These are phyloP conservation scores for Papilio polyxenes DNA, from an alignment of 1,140 invertebrate species.

Conservation along the genomic window DNA sequence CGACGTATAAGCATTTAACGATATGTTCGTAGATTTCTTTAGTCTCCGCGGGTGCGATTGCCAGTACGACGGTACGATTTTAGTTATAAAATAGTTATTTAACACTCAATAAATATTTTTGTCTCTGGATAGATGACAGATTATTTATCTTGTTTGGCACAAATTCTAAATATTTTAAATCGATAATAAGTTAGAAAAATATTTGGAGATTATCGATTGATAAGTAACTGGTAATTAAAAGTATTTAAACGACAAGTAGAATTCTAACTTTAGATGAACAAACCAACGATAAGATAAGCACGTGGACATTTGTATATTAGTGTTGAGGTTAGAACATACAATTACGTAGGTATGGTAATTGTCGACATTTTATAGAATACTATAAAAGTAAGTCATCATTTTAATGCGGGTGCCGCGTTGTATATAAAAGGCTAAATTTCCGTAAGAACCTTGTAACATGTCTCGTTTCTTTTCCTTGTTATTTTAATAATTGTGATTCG, in stretches of 20 bases:
- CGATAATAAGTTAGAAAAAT: too few relatives aligned
- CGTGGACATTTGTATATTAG: not conserved
- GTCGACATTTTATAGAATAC: not conserved
- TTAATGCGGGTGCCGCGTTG: not conserved
- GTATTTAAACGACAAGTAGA: not conserved
- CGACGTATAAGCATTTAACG: not conserved
- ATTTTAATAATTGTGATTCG: not conserved
- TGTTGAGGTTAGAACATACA: not conserved
- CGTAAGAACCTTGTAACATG: constrained; percentile 14
- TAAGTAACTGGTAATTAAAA: too few relatives aligned
- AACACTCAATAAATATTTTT: too few relatives aligned
- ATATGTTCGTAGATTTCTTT: not conserved
- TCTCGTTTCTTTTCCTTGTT: constrained; percentile 18
- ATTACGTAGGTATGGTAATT: not conserved
- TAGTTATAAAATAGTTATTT: too few relatives aligned
- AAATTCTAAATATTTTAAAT: too few relatives aligned
- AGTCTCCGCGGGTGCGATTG: too few relatives aligned
- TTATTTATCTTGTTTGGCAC: too few relatives aligned
- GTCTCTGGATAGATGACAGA: too few relatives aligned
- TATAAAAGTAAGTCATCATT: constrained; percentile 18
- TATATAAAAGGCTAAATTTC: constrained; percentile 1
- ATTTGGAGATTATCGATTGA: too few relatives aligned
- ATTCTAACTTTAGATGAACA: not conserved
- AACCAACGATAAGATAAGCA: not conserved
- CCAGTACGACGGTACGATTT: not conserved